These are phyloP conservation scores for Perccottus glenii DNA, from an alignment of 2,113 vertebrate species.

Conservation along the genomic window DNA sequence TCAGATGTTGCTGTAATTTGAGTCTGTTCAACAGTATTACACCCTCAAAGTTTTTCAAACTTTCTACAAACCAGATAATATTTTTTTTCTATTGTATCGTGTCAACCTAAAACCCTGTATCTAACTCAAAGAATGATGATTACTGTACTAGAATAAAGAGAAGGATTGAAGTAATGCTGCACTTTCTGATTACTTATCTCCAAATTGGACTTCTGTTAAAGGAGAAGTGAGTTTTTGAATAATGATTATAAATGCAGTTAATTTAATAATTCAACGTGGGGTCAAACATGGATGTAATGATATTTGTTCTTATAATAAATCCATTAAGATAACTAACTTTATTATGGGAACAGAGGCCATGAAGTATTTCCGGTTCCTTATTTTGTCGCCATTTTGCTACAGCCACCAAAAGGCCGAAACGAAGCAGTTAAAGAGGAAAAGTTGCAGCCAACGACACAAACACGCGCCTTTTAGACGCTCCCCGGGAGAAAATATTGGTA, in stretches of 20 bases:
- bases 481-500: background rate
- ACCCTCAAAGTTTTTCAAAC: constrained; percentile 37
- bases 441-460: background rate
- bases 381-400: constrained; percentile 64
- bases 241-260: too few species aligned
- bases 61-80: constrained; percentile 56
- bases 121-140: constrained; percentile 63
- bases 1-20: constrained; percentile 25
- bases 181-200: background rate
- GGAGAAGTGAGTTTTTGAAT: too few species aligned
- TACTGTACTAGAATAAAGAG: constrained; percentile 72
- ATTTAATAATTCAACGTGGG: too few species aligned
- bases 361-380: constrained; percentile 21
- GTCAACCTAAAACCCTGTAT: constrained; percentile 60
- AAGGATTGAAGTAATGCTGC: constrained; percentile 19
- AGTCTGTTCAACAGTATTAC: constrained; percentile 53
- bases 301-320: too few species aligned
- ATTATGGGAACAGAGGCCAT: background rate
- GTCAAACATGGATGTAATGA: too few species aligned
- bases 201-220: too few species aligned
- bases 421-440: background rate
- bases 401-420: background rate
- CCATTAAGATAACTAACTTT: too few species aligned
- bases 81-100: constrained; percentile 55
- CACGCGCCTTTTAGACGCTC: background rate